Evolutionary conservation across 1,140 invertebrate genomes (phyloP), one percentile per base, ranked within the genome.

Genomic region (Scaptomyza hsui): DNA sequence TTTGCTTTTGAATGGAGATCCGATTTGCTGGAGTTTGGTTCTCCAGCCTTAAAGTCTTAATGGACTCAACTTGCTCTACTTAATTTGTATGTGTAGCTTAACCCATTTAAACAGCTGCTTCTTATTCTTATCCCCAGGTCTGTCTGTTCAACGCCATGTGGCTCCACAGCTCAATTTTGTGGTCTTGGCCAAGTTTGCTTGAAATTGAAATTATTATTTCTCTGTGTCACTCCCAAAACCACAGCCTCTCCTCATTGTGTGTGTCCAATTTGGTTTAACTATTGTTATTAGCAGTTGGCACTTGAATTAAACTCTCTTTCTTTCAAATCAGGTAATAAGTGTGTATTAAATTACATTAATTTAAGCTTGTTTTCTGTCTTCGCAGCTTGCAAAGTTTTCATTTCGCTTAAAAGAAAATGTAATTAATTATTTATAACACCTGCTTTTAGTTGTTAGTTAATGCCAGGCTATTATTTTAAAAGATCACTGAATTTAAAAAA

Each of bases 171-270:
- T 79, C 45, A 67, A 72, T 47, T 60, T 61, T 16, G 51, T 60
- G n/a, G 3, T 10, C 26, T 19, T 52, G 9, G 41, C 41, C 55
- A 44, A 42, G 49, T 61, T 65, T 63, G 26, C 16, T 69, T 55
- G 53, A 75, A 82, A 83, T 60, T 62, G 65, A 75, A 78, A 75
- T 79, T 79, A 69, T 63, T 59, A 85, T 72, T 72, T 60, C 9
- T 49, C 71, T 75, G 55, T 19, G 29, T 13, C 39, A 42, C 71
- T 37, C 3, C 12, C 32, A 16, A 63, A 48, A 60, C 59, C 49
- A 35, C 57, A 55, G 42, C 35, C 49, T 29, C 12, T 29, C 12
- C 24, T 52, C 39, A 32, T 49, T 37, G 44, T 65, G 49, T 32
- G 0, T 69, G 55, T 67, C 55, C 72, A 63, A 81, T 81, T 82